Percentiles rank a stretch among this genome's conserved stretches.
phyloP scores from a whole-genome alignment of 1,140 invertebrate species.

The Cotesia typhae region DNA sequence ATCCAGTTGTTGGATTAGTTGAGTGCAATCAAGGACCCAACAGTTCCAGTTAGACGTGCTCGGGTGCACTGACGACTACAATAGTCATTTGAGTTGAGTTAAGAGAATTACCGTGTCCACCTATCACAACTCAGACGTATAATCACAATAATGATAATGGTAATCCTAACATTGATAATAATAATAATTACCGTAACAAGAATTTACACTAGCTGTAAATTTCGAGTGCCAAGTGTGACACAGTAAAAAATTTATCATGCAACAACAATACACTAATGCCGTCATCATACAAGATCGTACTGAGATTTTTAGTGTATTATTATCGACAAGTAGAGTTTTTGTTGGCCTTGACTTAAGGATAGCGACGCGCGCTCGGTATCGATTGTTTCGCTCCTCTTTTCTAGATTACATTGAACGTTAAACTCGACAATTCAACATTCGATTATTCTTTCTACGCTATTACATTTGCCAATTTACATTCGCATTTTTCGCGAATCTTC shows the following conservation, averaged over 20 bases:
- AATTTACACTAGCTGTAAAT: neutral
- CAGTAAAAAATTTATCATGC: neutral
- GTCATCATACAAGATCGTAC: constrained; percentile 1
- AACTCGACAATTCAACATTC: constrained; percentile 27
- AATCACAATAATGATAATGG: neutral
- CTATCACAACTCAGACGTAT: neutral
- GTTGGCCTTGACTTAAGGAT: constrained; percentile 20
- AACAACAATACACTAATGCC: neutral
- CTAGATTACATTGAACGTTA: constrained; percentile 27
- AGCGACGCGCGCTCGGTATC: constrained; percentile 24
- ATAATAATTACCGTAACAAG: neutral
- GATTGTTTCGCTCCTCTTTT: constrained; percentile 25
- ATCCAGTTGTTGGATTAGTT: neutral
- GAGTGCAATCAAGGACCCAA: constrained; percentile 20
- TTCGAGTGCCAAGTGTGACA: neutral
- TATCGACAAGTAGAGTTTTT: constrained; percentile 8
- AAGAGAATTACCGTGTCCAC: constrained; percentile 4
- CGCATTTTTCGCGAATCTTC: neutral
- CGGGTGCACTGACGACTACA: constrained; percentile 16
- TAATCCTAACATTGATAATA: neutral
- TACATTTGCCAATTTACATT: constrained; percentile 25
- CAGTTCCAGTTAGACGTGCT: constrained; percentile 11
- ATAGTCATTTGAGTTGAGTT: constrained; percentile 3
- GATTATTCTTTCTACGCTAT: constrained; percentile 13
- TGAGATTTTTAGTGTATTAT: constrained; percentile 3